Conservation (phyloP, 2,113 vertebrate genomes). For the Hydropotes inermis region DNA sequence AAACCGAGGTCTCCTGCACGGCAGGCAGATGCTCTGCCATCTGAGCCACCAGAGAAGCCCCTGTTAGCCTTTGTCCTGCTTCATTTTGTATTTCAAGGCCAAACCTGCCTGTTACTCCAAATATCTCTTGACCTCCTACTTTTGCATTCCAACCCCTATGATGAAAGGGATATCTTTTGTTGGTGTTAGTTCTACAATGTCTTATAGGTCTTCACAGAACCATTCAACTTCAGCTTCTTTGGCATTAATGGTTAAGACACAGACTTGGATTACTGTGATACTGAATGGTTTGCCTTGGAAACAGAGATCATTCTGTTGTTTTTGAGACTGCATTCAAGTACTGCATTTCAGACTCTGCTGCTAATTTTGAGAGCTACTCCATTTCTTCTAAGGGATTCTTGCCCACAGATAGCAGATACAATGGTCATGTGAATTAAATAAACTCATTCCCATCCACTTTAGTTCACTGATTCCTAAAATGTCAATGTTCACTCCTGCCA, state of each 20-base stretch:
- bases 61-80: not conserved
- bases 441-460: not conserved
- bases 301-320: not conserved
- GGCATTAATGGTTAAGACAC: not conserved
- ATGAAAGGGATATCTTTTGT: not conserved
- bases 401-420: not conserved
- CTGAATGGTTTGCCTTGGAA: not conserved
- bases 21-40: not conserved
- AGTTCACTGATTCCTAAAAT: not conserved
- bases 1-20: not conserved
- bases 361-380: not conserved
- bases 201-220: not conserved
- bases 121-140: not conserved
- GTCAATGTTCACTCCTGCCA: not conserved
- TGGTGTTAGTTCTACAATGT: not conserved
- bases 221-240: not conserved
- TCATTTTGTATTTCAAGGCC: not conserved
- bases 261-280: not conserved
- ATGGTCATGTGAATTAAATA: not conserved
- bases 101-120: not conserved
- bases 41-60: not conserved
- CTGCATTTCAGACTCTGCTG: not conserved
- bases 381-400: not conserved
- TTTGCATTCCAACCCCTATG: not conserved
- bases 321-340: not conserved